Conservation (phyloP, 2,888 invertebrate genomes). For the Amphipoea oculea region DNA sequence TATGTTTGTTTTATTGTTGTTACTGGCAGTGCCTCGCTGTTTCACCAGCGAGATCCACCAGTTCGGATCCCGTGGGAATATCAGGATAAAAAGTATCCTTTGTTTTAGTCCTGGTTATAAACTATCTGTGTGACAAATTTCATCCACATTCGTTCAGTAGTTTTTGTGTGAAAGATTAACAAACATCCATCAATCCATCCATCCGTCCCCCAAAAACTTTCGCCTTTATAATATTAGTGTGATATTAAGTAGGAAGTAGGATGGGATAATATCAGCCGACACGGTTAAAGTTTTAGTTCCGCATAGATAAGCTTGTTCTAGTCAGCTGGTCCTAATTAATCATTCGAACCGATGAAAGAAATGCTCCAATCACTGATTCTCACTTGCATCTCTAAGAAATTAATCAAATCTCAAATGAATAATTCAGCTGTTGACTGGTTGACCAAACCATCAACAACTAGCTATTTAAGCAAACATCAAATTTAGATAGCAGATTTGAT, state of each 20-base stretch:
- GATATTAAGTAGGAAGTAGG: too few relatives aligned
- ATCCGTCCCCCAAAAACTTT: too few relatives aligned
- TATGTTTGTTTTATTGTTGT: slow-evolving; percentile 22
- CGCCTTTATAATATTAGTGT: too few relatives aligned
- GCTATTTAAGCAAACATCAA: background rate
- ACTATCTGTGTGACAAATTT: too few relatives aligned
- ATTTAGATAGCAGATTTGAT: background rate
- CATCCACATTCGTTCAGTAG: too few relatives aligned
- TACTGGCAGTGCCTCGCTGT: background rate
- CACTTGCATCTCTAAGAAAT: background rate
- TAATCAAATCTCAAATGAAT: background rate
- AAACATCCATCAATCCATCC: too few relatives aligned
- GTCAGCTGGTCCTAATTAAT: slow-evolving; percentile 4
- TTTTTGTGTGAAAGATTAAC: too few relatives aligned
- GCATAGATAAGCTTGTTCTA: slow-evolving; percentile 12
- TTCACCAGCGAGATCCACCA: too few relatives aligned
- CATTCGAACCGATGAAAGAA: slow-evolving; percentile 2
- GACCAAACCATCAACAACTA: background rate
- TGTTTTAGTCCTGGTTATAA: too few relatives aligned
- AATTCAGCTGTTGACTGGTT: slow-evolving; percentile 4
- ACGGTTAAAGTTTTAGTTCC: slow-evolving; percentile 22
- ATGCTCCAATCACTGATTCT: slow-evolving; percentile 1
- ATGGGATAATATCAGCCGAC: slow-evolving; percentile 3
- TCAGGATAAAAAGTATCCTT: too few relatives aligned
- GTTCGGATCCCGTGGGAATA: too few relatives aligned